Evolutionary conservation across 2,888 invertebrate genomes (phyloP).

Genomic region (Ochropleura plecta): DNA sequence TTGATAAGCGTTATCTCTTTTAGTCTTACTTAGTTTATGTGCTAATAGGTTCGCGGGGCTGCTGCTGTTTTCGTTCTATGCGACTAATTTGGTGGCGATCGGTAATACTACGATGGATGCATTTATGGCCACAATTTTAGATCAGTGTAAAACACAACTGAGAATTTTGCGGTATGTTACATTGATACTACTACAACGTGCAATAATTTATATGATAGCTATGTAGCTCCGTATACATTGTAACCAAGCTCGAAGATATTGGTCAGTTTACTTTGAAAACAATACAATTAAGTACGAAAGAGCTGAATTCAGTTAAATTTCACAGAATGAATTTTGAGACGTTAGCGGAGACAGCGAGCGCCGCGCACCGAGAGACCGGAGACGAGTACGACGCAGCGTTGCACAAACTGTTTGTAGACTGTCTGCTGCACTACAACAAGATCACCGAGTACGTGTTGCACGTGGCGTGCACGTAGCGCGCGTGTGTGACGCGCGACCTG

Average conservation of each 20-base stretch:
- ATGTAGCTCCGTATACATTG: neutral
- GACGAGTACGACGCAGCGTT: constrained; percentile 58
- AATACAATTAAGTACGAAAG: neutral
- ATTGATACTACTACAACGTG: neutral
- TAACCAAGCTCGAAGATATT: neutral
- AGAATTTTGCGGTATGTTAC: constrained; percentile 73
- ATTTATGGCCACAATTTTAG: constrained; percentile 77
- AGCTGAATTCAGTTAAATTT: constrained; percentile 10
- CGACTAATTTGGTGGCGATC: constrained; percentile 77
- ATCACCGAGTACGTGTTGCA: constrained; percentile 71
- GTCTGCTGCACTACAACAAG: constrained; percentile 72
- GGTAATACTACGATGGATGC: constrained; percentile 84
- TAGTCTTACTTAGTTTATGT: constrained; percentile 4
- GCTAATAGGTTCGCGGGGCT: constrained; percentile 71
- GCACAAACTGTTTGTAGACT: constrained; percentile 68
- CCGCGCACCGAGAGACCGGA: constrained; percentile 40
- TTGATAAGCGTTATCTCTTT: neutral
- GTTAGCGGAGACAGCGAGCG: constrained; percentile 67
- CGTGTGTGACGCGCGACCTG: neutral
- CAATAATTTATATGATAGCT: neutral
- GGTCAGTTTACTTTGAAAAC: neutral
- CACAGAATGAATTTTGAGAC: constrained; percentile 72
- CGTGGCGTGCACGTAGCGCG: neutral
- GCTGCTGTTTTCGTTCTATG: constrained; percentile 77
- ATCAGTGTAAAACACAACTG: constrained; percentile 78